Evolutionary conservation across 2,797 vertebrate species (phyloP).

Genomic region (Aldrovandia affinis): DNA sequence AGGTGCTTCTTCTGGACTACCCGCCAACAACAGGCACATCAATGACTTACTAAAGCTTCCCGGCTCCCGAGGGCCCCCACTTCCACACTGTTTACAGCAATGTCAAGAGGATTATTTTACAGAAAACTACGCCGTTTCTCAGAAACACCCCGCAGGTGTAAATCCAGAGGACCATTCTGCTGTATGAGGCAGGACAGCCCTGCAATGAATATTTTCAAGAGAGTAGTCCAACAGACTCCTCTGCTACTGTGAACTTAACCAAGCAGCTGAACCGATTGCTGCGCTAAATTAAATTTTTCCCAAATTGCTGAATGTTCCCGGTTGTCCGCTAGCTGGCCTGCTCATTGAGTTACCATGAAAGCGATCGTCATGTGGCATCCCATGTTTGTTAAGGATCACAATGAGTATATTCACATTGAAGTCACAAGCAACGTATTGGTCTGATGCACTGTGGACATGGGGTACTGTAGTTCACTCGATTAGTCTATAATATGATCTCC

Average conservation of each 20-base stretch:
- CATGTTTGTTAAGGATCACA: slow-evolving; percentile 32
- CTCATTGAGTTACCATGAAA: slow-evolving; percentile 16
- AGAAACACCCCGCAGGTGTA: background rate
- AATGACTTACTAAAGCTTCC: background rate
- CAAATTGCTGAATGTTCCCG: background rate
- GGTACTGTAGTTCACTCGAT: background rate
- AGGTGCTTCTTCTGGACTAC: slow-evolving; percentile 33
- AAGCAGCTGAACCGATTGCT: slow-evolving; percentile 20
- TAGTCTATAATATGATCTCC: background rate
- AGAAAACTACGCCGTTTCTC: background rate
- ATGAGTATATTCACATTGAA: slow-evolving; percentile 23
- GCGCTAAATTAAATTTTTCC: slow-evolving; percentile 7
- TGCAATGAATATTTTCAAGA: background rate
- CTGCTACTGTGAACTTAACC: background rate
- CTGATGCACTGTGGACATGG: background rate
- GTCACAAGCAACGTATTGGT: slow-evolving; percentile 6
- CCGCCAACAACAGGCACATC: slow-evolving; percentile 3
- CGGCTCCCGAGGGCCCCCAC: background rate
- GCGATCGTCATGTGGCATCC: slow-evolving; percentile 24
- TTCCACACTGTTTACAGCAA: slow-evolving; percentile 19
- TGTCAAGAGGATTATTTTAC: background rate
- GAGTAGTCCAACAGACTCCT: background rate
- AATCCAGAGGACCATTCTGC: background rate
- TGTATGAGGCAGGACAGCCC: background rate
- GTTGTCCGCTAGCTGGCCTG: background rate